Evolutionary conservation across 1,140 invertebrate species (phyloP), one percentile per base, ranked within the genome.

Genomic region (Capitella teleta): DNA sequence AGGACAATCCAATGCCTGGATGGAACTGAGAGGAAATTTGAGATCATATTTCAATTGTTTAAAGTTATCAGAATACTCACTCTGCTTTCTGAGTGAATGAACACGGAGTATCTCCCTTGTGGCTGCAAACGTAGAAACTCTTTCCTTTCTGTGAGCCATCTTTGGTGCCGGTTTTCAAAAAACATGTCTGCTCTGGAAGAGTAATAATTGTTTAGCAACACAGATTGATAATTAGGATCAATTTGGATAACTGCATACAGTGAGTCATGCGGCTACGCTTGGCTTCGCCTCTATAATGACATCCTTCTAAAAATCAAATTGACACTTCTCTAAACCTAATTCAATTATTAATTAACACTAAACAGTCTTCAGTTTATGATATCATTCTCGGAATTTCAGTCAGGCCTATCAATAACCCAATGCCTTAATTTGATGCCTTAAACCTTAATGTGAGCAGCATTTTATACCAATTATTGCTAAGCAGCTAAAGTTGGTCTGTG

Each of bases 51-150:
- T 34, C 10, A 34, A 34, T 16, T 34, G 10, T 12, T 16, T 12
- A 34, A 34, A 34, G 16, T 10, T 40, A 24, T 40, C 8, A 8
- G 5, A 40, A 40, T 40, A 40, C 2, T 40, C 25, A 40, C 38
- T 24, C 2, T 16, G 38, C 38, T 40, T 40, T 24, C 38, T 40
- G 21, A 8, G 25, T 24, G 25, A 40, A 40, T 8, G 10, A 21
- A 24, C 38, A 40, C 14, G 19, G 38, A n/a, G n/a, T n/a, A n/a
- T 40, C n/a, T 16, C 19, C n/a, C 14, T 16, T 2, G 38, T 19
- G 25, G 16, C 38, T n/a, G n/a, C 38, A 40, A 14, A 40, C 25
- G 38, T 40, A 40, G n/a, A 40, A 40, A 24, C 38, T 40, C 38
- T 40, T 40, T 40, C 38, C 38, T 2, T 21, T 21, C 8, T 19